Evolutionary conservation across 2,888 invertebrate species (phyloP).

Genomic region (Drosophila kuntzei): DNA sequence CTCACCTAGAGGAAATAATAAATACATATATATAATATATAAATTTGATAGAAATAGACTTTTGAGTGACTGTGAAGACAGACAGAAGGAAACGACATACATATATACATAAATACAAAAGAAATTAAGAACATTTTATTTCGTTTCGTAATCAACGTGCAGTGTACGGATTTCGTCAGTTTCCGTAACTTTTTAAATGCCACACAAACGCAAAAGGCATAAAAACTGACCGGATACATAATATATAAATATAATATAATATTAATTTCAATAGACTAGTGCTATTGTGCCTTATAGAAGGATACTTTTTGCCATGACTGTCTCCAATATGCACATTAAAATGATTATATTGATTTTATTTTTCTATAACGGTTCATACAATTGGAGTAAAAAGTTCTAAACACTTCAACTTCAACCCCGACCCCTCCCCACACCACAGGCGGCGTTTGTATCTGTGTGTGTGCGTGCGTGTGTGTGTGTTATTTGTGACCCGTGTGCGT

Average conservation of each 20-base stretch:
- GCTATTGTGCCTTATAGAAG: slow-evolving; percentile 43
- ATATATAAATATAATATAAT: background rate
- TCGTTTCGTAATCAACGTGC: slow-evolving; percentile 14
- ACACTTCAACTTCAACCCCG: background rate
- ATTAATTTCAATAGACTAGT: slow-evolving; percentile 18
- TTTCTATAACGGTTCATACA: slow-evolving; percentile 86
- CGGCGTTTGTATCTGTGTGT: slow-evolving; percentile 37
- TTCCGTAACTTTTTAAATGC: slow-evolving; percentile 58
- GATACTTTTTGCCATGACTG: slow-evolving; percentile 71
- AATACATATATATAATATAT: slow-evolving; percentile 16
- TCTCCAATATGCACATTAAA: slow-evolving; percentile 84
- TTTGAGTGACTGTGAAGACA: slow-evolving; percentile 1
- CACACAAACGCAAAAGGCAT: slow-evolving; percentile 71
- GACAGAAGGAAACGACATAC: background rate
- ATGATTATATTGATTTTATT: slow-evolving; percentile 86
- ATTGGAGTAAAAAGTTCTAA: slow-evolving; percentile 85
- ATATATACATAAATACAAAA: slow-evolving; percentile 1
- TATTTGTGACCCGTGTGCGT: slow-evolving; percentile 12
- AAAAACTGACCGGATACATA: slow-evolving; percentile 47
- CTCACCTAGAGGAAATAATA: slow-evolving; percentile 13
- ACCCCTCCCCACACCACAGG: slow-evolving; percentile 12
- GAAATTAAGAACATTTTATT: background rate
- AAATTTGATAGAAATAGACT: slow-evolving; percentile 10
- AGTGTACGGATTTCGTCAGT: slow-evolving; percentile 8
- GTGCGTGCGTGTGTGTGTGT: slow-evolving; percentile 8